Conservation (phyloP, 2,888 invertebrate genomes). For the Apodemia duryi region DNA sequence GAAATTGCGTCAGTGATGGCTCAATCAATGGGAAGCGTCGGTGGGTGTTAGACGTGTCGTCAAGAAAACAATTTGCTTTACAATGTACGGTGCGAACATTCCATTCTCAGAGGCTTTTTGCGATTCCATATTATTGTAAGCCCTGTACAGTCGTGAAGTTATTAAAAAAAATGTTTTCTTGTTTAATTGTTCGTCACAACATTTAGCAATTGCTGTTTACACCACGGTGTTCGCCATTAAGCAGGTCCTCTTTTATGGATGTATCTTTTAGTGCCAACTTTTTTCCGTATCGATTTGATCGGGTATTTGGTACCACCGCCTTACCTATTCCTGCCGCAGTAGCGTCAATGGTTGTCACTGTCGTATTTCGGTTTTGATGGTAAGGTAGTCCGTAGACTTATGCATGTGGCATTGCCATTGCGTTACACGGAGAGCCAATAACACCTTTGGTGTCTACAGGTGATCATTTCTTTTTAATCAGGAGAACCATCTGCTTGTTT, state of each 20-base stretch:
- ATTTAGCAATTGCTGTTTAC: not conserved
- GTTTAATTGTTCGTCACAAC: not conserved
- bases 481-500: too few relatives aligned
- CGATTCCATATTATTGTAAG: slow-evolving; percentile 1
- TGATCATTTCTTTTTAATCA: too few relatives aligned
- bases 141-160: slow-evolving; percentile 10
- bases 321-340: too few relatives aligned
- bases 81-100: slow-evolving; percentile 53
- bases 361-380: too few relatives aligned
- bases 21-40: slow-evolving; percentile 64
- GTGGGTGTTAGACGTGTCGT: slow-evolving; percentile 63
- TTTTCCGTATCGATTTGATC: too few relatives aligned
- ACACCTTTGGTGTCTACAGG: too few relatives aligned
- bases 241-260: not conserved
- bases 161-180: slow-evolving; percentile 1
- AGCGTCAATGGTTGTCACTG: too few relatives aligned
- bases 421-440: too few relatives aligned
- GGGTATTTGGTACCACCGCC: too few relatives aligned
- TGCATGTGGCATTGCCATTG: too few relatives aligned
- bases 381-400: too few relatives aligned
- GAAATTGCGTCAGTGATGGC: slow-evolving; percentile 65
- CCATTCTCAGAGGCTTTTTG: slow-evolving; percentile 29
- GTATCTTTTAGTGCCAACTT: too few relatives aligned
- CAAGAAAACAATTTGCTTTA: slow-evolving; percentile 68
- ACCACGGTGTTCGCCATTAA: not conserved